Conservation (phyloP, 2,113 vertebrate genomes). For the Mus pahari region DNA sequence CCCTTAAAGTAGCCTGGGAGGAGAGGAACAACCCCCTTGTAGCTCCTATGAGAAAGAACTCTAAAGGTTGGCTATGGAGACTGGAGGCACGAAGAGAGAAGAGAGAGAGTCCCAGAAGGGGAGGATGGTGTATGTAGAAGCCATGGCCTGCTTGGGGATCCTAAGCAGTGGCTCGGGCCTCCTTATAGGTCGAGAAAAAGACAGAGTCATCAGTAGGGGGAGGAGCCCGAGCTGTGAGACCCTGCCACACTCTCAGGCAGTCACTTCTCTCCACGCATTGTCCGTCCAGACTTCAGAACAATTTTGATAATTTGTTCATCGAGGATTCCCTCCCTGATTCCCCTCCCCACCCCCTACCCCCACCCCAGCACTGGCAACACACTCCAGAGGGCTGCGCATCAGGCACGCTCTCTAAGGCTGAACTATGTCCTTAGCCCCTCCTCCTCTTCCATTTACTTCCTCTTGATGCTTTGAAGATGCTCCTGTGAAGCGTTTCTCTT, state of each 20-base stretch:
- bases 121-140: neutral
- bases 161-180: neutral
- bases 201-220: fast-evolving
- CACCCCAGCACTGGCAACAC: too few species aligned
- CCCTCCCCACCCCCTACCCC: neutral
- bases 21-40: neutral
- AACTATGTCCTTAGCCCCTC: neutral
- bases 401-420: neutral
- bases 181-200: neutral
- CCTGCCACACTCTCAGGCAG: neutral
- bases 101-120: neutral
- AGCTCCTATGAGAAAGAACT: neutral
- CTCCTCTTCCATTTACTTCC: neutral
- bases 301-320: neutral
- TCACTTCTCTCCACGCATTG: neutral
- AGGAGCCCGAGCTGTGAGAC: neutral
- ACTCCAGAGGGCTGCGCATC: neutral
- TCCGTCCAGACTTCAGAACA: neutral
- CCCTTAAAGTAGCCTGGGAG: neutral
- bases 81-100: neutral
- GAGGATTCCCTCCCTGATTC: neutral
- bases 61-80: neutral
- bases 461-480: neutral
- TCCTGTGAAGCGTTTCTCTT: neutral
- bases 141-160: neutral